Conservation (phyloP, 1,140 invertebrate genomes). For the Agraylea sexmaculata region DNA sequence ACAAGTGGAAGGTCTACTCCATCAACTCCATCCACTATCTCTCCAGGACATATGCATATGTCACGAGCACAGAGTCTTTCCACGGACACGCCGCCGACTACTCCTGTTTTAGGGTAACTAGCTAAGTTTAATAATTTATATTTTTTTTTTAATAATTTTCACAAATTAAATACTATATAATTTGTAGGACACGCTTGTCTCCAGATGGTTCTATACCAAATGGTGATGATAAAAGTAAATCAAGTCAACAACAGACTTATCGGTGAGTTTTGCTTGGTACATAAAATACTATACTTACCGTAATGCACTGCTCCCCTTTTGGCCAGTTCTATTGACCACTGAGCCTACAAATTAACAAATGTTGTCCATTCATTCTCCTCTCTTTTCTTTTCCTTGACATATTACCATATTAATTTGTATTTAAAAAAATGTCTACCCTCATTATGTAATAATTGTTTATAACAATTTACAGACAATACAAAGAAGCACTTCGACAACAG, state of each 20-base stretch:
- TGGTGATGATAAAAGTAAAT: constrained; percentile 55
- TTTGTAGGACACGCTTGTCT: constrained; percentile 16
- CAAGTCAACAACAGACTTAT: constrained; percentile 70
- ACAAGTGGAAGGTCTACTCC: constrained; percentile 36
- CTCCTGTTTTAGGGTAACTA: constrained; percentile 33
- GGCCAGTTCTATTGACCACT: neutral
- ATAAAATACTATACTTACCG: constrained; percentile 1
- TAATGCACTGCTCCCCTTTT: neutral
- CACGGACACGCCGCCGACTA: constrained; percentile 33
- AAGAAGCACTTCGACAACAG: constrained; percentile 75
- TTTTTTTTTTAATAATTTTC: constrained; percentile 1
- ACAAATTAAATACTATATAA: neutral
- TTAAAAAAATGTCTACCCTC: too few species aligned
- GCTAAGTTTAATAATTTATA: constrained; percentile 1
- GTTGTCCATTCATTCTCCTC: constrained; percentile 4
- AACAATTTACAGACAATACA: constrained; percentile 56
- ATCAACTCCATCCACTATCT: constrained; percentile 36
- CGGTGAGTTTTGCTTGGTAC: too few species aligned
- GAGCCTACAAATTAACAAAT: constrained; percentile 23
- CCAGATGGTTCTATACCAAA: constrained; percentile 37
- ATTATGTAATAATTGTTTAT: constrained; percentile 1
- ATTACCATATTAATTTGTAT: too few species aligned
- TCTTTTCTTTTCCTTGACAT: neutral
- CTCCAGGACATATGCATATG: constrained; percentile 31
- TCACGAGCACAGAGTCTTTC: constrained; percentile 35